These are phyloP conservation scores for Typhlichthys eigenmanni DNA, from an alignment of 2,797 vertebrate genomes.

Conservation along the genomic window DNA sequence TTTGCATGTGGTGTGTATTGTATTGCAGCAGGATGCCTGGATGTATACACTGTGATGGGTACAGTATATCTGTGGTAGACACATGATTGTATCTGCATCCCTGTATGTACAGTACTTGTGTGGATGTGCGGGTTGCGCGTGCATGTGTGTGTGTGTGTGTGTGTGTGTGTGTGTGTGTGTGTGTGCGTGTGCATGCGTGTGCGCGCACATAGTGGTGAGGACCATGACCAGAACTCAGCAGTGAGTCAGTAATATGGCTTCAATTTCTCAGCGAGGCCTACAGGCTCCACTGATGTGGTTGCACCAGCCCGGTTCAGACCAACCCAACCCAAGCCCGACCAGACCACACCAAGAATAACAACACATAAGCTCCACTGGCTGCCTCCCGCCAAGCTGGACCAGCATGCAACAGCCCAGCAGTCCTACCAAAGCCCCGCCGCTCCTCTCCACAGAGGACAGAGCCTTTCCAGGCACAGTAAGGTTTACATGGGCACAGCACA, in stretches of 20 bases:
- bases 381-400: conserved; percentile 58
- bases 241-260: conserved; percentile 73
- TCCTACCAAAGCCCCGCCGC: conserved; percentile 57
- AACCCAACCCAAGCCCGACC: conserved; percentile 47
- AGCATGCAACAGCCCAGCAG: conserved; percentile 33
- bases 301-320: conserved; percentile 51
- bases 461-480: conserved; percentile 58
- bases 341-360: conserved; percentile 55
- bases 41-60: no score
- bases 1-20: no score
- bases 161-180: conserved; percentile 23
- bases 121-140: conserved; percentile 47
- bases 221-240: conserved; percentile 61
- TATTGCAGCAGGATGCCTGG: no score
- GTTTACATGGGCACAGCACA: conserved; percentile 20
- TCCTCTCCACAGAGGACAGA: conserved; percentile 52
- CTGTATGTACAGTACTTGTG: neutral
- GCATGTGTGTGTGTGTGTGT: conserved; percentile 37
- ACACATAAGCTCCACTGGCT: conserved; percentile 53
- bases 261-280: conserved; percentile 54
- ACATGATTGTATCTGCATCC: no score
- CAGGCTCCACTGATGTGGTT: conserved; percentile 73
- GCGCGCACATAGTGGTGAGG: conserved; percentile 2
- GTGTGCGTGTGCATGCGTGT: conserved; percentile 28
- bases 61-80: no score